phyloP scores from a whole-genome alignment of 2,113 vertebrate genomes.

The Nestor notabilis region DNA sequence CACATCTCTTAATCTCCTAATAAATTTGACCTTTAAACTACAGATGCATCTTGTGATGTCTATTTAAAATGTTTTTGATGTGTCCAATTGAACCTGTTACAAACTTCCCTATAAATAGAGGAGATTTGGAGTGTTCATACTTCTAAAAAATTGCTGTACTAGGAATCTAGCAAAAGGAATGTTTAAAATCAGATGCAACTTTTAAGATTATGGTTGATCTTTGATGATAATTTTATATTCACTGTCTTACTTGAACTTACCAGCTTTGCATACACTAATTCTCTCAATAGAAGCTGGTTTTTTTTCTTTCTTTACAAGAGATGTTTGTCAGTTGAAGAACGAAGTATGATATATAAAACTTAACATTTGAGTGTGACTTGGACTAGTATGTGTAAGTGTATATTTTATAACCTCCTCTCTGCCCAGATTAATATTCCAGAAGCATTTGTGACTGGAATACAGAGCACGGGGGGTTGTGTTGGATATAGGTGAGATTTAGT shows the following conservation, averaged over 20 bases:
- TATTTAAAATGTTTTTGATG: constrained; percentile 81
- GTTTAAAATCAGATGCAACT: constrained; percentile 62
- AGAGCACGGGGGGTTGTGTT: background rate
- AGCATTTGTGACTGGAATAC: background rate
- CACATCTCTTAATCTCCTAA: constrained; percentile 80
- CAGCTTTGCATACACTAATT: background rate
- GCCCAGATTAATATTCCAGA: background rate
- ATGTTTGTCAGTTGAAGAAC: background rate
- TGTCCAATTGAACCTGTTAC: constrained; percentile 72
- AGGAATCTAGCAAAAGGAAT: constrained; percentile 63
- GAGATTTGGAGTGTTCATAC: constrained; percentile 69
- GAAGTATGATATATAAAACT: background rate
- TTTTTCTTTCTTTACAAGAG: background rate
- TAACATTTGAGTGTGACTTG: background rate
- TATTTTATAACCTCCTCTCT: background rate
- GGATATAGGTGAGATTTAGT: background rate
- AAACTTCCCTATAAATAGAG: constrained; percentile 72
- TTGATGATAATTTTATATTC: constrained; percentile 56
- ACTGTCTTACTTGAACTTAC: background rate
- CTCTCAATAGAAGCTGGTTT: background rate
- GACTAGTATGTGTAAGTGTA: background rate
- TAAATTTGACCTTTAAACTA: constrained; percentile 83
- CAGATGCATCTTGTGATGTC: constrained; percentile 73
- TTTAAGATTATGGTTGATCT: constrained; percentile 58
- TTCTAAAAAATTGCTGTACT: constrained; percentile 62